Evolutionary conservation across 2,888 invertebrate genomes (phyloP), one percentile per base, ranked within the genome.

Genomic region (Hipparchia sbordonii): DNA sequence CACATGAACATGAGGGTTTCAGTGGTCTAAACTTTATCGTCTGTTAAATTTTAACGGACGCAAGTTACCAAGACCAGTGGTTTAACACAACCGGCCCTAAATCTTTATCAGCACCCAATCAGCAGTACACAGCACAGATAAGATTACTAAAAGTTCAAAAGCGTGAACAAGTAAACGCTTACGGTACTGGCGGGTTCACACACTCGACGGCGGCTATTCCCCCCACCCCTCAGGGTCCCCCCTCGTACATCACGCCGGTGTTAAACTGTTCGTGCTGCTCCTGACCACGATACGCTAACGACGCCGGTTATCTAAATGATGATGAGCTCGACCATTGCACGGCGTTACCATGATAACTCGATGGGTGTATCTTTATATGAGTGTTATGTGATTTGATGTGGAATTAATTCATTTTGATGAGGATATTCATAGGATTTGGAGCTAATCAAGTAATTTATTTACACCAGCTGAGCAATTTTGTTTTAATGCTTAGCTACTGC

Each of bases 251-350:
- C 13, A 63, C 63, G 48, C 0, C 39, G 6, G 6, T 6, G 63
- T 48, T 6, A 46, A 48, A 33, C 59, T 3, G 48, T 48, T 48
- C 48, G 13, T 57, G 13, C 63, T 7, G 48, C 48, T 63, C 23
- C 23, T 13, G 63, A 48, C 63, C 63, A 4, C 48, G 48, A 63
- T 13, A 48, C 63, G 13, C 63, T 48, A 63, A 63, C 63, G 63
- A 63, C 46, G 48, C 9, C 63, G 23, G 48, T 10, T 51, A 63
- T 63, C 63, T 63, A 51, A 48, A 63, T 48, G 63, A 23, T 48
- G 63, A 63, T 63, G n/a, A 63, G 63, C 48, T 23, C 48, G 13
- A 23, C 63, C 48, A 8, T 62, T 7, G 48, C 62, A 45, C 46
- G 46, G n/a, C 61, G 13, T 13, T 13, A 62, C 62, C 13, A 6